Evolutionary conservation across 1,140 invertebrate species (phyloP).

Genomic region (Caenorhabditis brenneri): DNA sequence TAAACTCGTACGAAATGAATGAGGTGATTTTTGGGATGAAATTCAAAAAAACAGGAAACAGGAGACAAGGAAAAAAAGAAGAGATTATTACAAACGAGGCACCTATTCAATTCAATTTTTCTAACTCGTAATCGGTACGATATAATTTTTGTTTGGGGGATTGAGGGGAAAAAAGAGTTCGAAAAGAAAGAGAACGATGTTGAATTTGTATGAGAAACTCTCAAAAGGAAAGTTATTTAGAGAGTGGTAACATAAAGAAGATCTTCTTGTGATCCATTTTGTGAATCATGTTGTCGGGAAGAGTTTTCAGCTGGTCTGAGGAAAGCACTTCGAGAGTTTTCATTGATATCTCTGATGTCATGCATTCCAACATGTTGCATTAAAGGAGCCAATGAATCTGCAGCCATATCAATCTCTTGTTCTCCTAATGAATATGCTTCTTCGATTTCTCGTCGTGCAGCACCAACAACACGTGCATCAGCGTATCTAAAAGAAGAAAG

Average conservation of each 20-base stretch:
- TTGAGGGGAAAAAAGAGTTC: neutral
- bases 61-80: neutral
- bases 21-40: slow-evolving; percentile 4
- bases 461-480: slow-evolving; percentile 66
- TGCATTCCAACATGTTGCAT: slow-evolving; percentile 68
- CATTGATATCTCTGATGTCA: slow-evolving; percentile 68
- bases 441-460: slow-evolving; percentile 67
- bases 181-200: neutral
- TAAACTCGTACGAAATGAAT: slow-evolving; percentile 39
- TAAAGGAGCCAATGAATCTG: slow-evolving; percentile 56
- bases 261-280: slow-evolving; percentile 54
- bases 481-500: slow-evolving; percentile 64
- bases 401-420: slow-evolving; percentile 62
- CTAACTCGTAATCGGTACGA: slow-evolving; percentile 41
- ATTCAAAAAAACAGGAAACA: neutral
- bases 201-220: neutral
- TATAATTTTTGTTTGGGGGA: neutral
- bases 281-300: slow-evolving; percentile 53
- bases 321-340: slow-evolving; percentile 66
- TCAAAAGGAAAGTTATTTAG: slow-evolving; percentile 11
- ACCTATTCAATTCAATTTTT: slow-evolving; percentile 38
- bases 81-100: slow-evolving; percentile 2
- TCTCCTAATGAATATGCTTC: slow-evolving; percentile 69
- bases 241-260: slow-evolving; percentile 64
- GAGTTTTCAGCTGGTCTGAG: slow-evolving; percentile 56